Base-by-base conservation (phyloP, 23 tunicate genomes). In the Styela plicata region DNA sequence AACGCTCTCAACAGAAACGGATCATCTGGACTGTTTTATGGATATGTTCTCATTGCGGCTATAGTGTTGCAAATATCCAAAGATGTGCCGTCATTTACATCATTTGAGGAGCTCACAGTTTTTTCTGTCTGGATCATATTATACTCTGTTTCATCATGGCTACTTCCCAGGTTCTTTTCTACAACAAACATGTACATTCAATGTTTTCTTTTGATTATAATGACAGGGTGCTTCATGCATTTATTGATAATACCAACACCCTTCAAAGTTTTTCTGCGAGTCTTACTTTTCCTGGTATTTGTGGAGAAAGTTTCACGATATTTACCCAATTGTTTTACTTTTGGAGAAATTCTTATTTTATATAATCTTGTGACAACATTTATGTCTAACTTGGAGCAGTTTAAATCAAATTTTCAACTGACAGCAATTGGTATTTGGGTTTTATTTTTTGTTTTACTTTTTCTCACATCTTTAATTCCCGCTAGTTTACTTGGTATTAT, bases 321-420 rank as follows among this genome's bases (percentile, higher is more conserved):
- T 76, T 27, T 76, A 7, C 81, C 81, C 27, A 26, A 36, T 23
- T 76, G 81, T 29, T 76, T 76, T 53, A 76, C 81, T 18, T 44
- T 28, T 37, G 81, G 81, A 0, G 81, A 76, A 76, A 21, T 76
- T 24, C 66, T 76, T n/a, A 7, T 76, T 7, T 0, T 76, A 28
- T n/a, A 21, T 25, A 52, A 76, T 23, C 7, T 44, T 17, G 7
- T 36, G 29, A 20, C 37, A 27, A 23, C 66, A 24, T 53, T 76
- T 33, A 25, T 76, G 65, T 44, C 44, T 13, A 76, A 44, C 21
- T 37, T 33, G 36, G 22, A 21, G 7, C 17, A 25, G 5, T 44
- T 53, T 76, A 17, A 36, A 23, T 76, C 66, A 24, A 44, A 23
- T 24, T 33, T 76, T 53, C 24, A 76, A 44, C 22, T 52, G 16